These are phyloP conservation scores for Lonchura striata DNA, from an alignment of 2,113 vertebrate species.

Conservation along the genomic window DNA sequence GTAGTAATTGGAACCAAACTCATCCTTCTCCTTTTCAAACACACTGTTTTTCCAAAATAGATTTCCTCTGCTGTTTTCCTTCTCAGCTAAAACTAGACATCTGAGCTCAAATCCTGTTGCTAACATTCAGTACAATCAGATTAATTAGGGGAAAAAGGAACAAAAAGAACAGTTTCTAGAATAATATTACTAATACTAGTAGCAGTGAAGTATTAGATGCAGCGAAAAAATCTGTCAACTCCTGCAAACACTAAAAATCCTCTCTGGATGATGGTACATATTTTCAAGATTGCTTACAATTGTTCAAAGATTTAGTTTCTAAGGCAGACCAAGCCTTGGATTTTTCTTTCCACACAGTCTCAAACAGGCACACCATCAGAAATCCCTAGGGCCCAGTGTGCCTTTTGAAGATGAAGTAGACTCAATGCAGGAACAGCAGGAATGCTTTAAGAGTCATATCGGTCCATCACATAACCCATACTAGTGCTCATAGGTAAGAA, in stretches of 20 bases:
- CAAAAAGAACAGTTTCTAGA: background rate
- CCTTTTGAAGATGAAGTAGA: background rate
- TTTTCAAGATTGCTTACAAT: background rate
- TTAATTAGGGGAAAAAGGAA: background rate
- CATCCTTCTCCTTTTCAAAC: background rate
- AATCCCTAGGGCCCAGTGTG: background rate
- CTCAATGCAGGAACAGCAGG: accelerated
- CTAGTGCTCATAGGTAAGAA: background rate
- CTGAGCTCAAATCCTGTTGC: background rate
- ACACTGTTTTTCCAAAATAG: background rate
- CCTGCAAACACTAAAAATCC: background rate
- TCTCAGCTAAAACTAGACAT: background rate
- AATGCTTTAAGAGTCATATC: background rate
- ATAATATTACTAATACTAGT: background rate
- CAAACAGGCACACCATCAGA: background rate
- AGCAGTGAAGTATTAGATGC: background rate
- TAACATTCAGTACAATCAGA: background rate
- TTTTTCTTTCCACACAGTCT: background rate
- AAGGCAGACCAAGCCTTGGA: background rate
- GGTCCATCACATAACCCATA: background rate
- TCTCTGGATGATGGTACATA: background rate
- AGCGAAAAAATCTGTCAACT: background rate
- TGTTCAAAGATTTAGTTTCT: background rate
- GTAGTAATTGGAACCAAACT: background rate
- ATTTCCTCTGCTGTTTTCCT: background rate